phyloP scores from a whole-genome alignment of 2,797 vertebrate genomes.

The Poecilia velifera region DNA sequence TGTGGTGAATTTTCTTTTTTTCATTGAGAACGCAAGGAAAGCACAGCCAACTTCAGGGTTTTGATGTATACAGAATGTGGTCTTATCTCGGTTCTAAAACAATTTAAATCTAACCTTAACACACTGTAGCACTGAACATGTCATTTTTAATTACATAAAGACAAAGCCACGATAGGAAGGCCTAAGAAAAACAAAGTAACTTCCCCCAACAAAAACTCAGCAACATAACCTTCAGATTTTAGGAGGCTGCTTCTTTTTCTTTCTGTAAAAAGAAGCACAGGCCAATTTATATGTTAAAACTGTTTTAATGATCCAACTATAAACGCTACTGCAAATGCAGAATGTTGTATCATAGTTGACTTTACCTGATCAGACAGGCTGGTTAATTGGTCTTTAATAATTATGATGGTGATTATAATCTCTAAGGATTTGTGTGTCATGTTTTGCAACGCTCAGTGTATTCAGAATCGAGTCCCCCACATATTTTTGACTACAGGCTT shows the following conservation, averaged over 20 bases:
- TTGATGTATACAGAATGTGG: neutral
- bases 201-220: neutral
- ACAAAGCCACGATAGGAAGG: neutral
- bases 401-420: neutral
- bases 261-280: neutral
- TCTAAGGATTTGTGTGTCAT: neutral
- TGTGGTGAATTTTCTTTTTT: neutral
- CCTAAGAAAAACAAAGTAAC: neutral
- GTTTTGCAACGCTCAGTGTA: neutral
- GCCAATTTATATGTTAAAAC: neutral
- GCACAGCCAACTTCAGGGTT: neutral
- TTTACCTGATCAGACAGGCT: neutral
- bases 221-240: neutral
- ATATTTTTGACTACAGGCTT: neutral
- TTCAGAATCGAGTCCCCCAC: neutral
- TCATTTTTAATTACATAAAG: neutral
- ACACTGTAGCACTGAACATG: neutral
- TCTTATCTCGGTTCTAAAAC: neutral
- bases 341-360: neutral
- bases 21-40: neutral
- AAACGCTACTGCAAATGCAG: neutral
- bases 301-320: neutral
- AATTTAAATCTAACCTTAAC: neutral
- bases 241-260: neutral
- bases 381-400: neutral